Evolutionary conservation across 2,888 invertebrate genomes (phyloP).

Genomic region (Pinctada fucata): DNA sequence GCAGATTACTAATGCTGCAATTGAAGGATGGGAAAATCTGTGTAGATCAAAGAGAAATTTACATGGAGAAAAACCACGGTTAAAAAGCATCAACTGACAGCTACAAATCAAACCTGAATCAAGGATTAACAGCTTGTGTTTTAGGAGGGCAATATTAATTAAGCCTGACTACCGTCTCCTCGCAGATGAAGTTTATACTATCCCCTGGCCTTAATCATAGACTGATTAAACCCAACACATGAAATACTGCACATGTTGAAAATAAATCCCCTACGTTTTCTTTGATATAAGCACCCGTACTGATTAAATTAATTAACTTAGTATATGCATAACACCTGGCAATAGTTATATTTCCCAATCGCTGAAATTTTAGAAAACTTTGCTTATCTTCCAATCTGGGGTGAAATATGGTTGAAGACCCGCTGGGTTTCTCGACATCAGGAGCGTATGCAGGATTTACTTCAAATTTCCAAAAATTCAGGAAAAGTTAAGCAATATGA

Average conservation of each 20-base stretch:
- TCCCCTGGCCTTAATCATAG: slow-evolving; percentile 11
- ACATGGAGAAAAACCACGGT: too few species aligned
- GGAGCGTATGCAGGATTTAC: background rate
- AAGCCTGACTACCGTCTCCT: slow-evolving; percentile 26
- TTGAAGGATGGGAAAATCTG: too few species aligned
- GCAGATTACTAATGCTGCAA: too few species aligned
- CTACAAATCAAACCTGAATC: too few species aligned
- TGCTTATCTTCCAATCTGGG: slow-evolving; percentile 2
- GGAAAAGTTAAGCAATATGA: too few species aligned
- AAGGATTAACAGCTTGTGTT: too few species aligned
- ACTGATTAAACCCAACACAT: slow-evolving; percentile 14
- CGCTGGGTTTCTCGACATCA: background rate
- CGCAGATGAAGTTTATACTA: slow-evolving; percentile 8
- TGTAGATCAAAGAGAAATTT: too few species aligned
- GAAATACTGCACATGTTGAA: slow-evolving; percentile 19
- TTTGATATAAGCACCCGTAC: slow-evolving; percentile 11
- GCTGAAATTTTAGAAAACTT: slow-evolving; percentile 13
- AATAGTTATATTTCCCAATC: slow-evolving; percentile 5
- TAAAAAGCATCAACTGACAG: too few species aligned
- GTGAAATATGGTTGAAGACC: slow-evolving; percentile 12
- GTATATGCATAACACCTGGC: slow-evolving; percentile 16
- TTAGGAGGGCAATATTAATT: slow-evolving; percentile 16
- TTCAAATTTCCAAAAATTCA: too few species aligned
- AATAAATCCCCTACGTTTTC: background rate
- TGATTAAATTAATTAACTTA: slow-evolving; percentile 19